Evolutionary conservation across 1,140 invertebrate genomes (phyloP).

Genomic region (Venustaconcha ellipsiformis): DNA sequence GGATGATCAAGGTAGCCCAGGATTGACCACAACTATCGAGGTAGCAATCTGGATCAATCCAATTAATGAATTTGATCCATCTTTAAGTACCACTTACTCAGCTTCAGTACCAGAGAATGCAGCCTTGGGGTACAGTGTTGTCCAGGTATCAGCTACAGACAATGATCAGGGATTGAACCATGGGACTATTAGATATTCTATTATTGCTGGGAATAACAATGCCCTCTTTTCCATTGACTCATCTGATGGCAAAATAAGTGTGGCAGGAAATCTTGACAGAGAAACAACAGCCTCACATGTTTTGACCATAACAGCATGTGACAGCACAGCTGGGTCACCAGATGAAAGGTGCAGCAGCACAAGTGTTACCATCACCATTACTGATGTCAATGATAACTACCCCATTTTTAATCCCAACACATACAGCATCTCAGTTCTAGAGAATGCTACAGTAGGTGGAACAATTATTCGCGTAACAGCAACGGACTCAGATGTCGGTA

Average conservation of each 20-base stretch:
- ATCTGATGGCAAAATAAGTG: conserved; percentile 29
- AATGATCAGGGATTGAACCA: conserved; percentile 39
- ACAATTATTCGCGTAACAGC: conserved; percentile 35
- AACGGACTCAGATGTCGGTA: conserved; percentile 37
- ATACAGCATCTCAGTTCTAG: conserved; percentile 36
- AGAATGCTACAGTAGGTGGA: conserved; percentile 31
- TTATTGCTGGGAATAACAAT: conserved; percentile 33
- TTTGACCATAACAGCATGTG: conserved; percentile 30
- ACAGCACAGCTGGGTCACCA: conserved; percentile 33
- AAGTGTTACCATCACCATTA: conserved; percentile 34
- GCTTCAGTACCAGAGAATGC: conserved; percentile 16
- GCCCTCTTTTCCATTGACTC: conserved; percentile 39
- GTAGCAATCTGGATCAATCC: conserved; percentile 31
- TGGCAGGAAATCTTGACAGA: conserved; percentile 26
- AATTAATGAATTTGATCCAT: conserved; percentile 37
- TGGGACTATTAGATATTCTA: conserved; percentile 35
- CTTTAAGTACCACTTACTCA: too few species aligned
- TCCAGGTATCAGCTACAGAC: conserved; percentile 39
- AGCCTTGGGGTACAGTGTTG: conserved; percentile 13
- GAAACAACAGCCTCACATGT: conserved; percentile 29
- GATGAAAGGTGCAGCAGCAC: conserved; percentile 7
- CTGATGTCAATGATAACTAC: conserved; percentile 47
- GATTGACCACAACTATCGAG: conserved; percentile 11
- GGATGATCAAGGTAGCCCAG: conserved; percentile 21
- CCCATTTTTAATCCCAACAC: conserved; percentile 43